Conservation (phyloP, 1,140 invertebrate species). For the Drosophila watanabei region DNA sequence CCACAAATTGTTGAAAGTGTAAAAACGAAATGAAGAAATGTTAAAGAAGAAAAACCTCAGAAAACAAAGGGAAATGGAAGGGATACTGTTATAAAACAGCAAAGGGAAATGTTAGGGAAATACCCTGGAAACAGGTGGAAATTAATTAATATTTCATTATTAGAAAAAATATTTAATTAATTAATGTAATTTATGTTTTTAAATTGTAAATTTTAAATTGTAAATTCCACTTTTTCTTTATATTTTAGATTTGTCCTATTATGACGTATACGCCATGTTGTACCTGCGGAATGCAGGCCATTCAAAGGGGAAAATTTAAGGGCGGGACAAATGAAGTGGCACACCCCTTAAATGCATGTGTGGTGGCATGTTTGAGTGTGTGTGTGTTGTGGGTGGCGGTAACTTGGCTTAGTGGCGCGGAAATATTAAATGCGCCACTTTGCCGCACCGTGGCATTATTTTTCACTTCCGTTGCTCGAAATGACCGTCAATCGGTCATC, state of each 20-base stretch:
- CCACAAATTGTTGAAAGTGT: not conserved
- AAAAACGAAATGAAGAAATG: conserved; percentile 1
- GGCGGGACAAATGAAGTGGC: conserved; percentile 3
- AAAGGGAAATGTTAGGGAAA: not conserved
- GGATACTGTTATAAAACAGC: not conserved
- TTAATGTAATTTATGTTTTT: not conserved
- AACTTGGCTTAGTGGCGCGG: conserved; percentile 59
- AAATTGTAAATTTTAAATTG: not conserved
- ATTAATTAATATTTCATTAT: not conserved
- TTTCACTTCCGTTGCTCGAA: conserved; percentile 68
- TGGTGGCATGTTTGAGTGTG: conserved; percentile 12
- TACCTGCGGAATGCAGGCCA: conserved; percentile 5
- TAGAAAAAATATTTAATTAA: not conserved
- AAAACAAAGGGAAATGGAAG: conserved; percentile 1
- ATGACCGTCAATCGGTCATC: conserved; percentile 55
- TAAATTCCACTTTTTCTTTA: rapidly evolving
- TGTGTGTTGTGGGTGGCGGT: not conserved
- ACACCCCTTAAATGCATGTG: not conserved
- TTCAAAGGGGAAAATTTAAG: not conserved
- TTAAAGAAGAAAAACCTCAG: not conserved
- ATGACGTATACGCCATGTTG: conserved; percentile 18
- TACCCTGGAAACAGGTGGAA: not conserved
- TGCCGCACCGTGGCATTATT: conserved; percentile 75
- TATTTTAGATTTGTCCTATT: too few species aligned
- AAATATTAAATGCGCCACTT: conserved; percentile 82